Conservation (phyloP, 2,888 invertebrate species). For the Campaea margaritaria region DNA sequence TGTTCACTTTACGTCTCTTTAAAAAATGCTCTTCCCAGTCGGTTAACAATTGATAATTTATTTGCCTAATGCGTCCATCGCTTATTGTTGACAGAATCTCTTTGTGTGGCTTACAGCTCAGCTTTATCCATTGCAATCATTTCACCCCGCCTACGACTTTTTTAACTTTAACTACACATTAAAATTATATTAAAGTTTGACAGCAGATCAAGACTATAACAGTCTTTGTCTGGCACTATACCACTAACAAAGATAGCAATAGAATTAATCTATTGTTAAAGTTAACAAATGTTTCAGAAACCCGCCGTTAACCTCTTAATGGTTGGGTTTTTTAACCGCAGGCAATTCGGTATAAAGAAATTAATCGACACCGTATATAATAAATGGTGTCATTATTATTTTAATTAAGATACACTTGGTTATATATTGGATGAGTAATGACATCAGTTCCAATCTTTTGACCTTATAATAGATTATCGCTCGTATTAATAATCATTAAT, state of each 20-base stretch:
- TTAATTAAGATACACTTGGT: conserved; percentile 48
- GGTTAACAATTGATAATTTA: conserved; percentile 53
- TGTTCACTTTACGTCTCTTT: background rate
- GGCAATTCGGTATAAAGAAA: conserved; percentile 50
- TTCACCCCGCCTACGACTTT: conserved; percentile 29
- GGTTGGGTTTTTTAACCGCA: conserved; percentile 32
- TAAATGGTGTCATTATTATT: conserved; percentile 52
- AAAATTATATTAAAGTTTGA: too few species aligned
- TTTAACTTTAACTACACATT: conserved; percentile 1
- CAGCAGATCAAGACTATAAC: too few species aligned
- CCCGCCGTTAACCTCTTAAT: conserved; percentile 7
- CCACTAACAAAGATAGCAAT: too few species aligned
- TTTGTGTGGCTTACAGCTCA: conserved; percentile 47
- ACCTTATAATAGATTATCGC: conserved; percentile 42
- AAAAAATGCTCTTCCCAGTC: conserved; percentile 30
- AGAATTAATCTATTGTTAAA: too few species aligned
- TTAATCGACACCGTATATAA: conserved; percentile 49
- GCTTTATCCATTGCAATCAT: conserved; percentile 27
- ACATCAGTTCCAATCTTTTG: conserved; percentile 39
- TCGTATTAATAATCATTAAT: conserved; percentile 38
- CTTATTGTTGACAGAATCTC: conserved; percentile 52
- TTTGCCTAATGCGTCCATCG: conserved; percentile 58
- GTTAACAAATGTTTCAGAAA: too few species aligned
- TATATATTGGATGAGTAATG: conserved; percentile 45
- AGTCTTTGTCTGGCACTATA: too few species aligned